phyloP scores from a whole-genome alignment of 2,797 vertebrate species.

The Rhinatrema bivittatum region DNA sequence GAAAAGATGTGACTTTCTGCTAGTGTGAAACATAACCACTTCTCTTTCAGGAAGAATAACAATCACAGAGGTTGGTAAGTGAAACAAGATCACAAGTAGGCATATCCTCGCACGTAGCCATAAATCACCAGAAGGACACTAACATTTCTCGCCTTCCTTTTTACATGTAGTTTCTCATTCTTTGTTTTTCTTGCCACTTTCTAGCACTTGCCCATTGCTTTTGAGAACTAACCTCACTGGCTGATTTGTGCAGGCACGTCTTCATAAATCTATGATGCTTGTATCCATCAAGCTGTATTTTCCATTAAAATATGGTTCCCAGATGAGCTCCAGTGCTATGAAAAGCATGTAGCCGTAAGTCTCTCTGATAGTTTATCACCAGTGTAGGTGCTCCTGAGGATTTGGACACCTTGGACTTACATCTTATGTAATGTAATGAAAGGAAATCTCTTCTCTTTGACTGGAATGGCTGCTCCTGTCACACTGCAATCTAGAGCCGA shows the following conservation, averaged over 20 bases:
- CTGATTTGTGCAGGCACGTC: slow-evolving; percentile 63
- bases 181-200: slow-evolving; percentile 12
- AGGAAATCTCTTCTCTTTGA: slow-evolving; percentile 48
- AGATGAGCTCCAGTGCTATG: slow-evolving; percentile 67
- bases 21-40: slow-evolving; percentile 38
- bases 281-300: slow-evolving; percentile 64
- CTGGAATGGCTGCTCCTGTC: slow-evolving; percentile 42
- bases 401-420: slow-evolving; percentile 63
- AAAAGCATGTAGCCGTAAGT: slow-evolving; percentile 62
- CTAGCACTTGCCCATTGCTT: slow-evolving; percentile 21
- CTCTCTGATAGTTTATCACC: slow-evolving; percentile 64
- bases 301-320: slow-evolving; percentile 72
- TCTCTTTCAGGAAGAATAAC: slow-evolving; percentile 38
- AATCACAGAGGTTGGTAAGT: slow-evolving; percentile 15
- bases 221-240: slow-evolving; percentile 38
- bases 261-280: slow-evolving; percentile 62
- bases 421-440: slow-evolving; percentile 53
- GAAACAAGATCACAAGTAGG: slow-evolving; percentile 30
- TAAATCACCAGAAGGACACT: slow-evolving; percentile 48
- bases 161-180: slow-evolving; percentile 24
- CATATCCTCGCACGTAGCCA: slow-evolving; percentile 41
- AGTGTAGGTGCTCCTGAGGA: slow-evolving; percentile 65
- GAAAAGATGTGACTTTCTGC: slow-evolving; percentile 48
- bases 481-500: no score
- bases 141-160: not conserved